Conservation (phyloP, 2,113 vertebrate species). For the Daboia siamensis region DNA sequence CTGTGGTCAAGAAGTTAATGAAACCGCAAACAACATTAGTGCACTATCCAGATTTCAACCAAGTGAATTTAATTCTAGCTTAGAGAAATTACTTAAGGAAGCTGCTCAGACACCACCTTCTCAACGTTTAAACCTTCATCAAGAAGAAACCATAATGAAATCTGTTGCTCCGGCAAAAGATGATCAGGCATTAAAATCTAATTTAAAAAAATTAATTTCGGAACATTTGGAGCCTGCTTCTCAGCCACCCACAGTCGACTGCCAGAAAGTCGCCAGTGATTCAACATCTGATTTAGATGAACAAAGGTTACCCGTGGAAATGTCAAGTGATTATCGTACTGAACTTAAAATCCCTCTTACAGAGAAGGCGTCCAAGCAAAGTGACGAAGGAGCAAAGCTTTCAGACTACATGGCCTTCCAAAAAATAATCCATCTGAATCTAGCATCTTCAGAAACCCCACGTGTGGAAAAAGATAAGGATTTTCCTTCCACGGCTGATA, state of each 20-base stretch:
- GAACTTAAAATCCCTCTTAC: slow-evolving; percentile 22
- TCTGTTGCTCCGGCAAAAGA: slow-evolving; percentile 29
- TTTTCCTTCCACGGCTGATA: background rate
- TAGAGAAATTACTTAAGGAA: slow-evolving; percentile 32
- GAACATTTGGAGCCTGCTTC: slow-evolving; percentile 44
- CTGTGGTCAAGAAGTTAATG: slow-evolving; percentile 17
- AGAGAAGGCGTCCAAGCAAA: slow-evolving; percentile 6
- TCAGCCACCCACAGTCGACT: background rate
- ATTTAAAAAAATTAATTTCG: slow-evolving; percentile 58
- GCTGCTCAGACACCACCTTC: slow-evolving; percentile 15
- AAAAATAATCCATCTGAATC: slow-evolving; percentile 3
- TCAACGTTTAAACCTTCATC: background rate
- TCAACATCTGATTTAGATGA: slow-evolving; percentile 1
- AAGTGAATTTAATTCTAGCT: background rate
- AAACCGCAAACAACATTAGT: background rate
- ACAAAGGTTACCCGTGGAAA: background rate
- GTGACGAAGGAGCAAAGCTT: slow-evolving; percentile 14
- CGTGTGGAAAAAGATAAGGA: background rate
- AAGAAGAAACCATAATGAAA: slow-evolving; percentile 61
- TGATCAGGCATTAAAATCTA: slow-evolving; percentile 41
- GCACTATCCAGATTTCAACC: background rate
- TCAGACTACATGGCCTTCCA: background rate
- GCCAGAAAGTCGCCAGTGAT: slow-evolving; percentile 13
- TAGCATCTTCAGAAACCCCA: background rate
- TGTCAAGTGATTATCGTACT: background rate